phyloP scores from a whole-genome alignment of 2,888 invertebrate species.

The Phalera bucephala region DNA sequence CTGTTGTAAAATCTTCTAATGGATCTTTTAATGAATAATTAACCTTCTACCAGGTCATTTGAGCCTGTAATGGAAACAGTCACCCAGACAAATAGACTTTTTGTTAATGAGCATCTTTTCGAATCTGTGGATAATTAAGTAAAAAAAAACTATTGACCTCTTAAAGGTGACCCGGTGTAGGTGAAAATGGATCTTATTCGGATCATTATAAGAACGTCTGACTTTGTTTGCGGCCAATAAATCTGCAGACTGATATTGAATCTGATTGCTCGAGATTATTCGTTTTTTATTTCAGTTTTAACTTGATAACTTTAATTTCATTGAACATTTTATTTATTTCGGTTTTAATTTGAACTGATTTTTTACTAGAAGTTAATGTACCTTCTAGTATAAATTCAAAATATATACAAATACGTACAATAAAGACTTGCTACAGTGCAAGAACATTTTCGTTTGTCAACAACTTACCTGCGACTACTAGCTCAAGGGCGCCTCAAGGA shows the following conservation, averaged over 20 bases:
- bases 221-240: not conserved
- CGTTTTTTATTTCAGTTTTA: not conserved
- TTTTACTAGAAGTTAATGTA: too few species aligned
- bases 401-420: too few species aligned
- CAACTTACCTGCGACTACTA: too few species aligned
- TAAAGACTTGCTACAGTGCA: too few species aligned
- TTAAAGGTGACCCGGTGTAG: not conserved
- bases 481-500: too few species aligned
- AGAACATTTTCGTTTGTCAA: too few species aligned
- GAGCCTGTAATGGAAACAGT: constrained; percentile 16
- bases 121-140: constrained; percentile 8
- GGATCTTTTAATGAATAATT: constrained; percentile 25
- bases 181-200: not conserved
- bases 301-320: not conserved
- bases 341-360: too few species aligned
- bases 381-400: too few species aligned
- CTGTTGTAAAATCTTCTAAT: constrained; percentile 11
- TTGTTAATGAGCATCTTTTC: constrained; percentile 19
- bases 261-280: not conserved
- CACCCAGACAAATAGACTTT: constrained; percentile 10
- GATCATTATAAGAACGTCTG: not conserved
- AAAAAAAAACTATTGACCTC: not conserved
- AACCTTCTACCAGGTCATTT: constrained; percentile 22
- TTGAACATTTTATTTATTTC: not conserved
- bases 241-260: not conserved